Evolutionary conservation across 53 echinoderm and acorn worm species (phyloP).

Genomic region (Glandiceps talaboti): DNA sequence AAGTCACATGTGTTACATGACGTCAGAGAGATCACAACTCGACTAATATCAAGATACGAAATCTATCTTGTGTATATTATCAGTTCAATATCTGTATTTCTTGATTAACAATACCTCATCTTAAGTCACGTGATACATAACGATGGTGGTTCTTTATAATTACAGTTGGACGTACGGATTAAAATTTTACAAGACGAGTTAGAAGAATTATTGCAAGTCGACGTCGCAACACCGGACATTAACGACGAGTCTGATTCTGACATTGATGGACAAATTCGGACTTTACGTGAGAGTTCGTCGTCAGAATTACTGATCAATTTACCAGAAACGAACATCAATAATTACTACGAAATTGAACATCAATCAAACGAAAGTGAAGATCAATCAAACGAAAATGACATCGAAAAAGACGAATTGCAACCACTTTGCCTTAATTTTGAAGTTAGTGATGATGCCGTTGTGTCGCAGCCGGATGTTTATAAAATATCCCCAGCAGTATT

Average conservation of each 20-base stretch:
- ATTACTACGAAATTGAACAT: background rate
- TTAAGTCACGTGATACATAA: too few relatives aligned
- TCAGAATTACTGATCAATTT: background rate
- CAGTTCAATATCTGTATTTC: too few relatives aligned
- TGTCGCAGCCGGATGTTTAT: background rate
- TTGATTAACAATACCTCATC: too few relatives aligned
- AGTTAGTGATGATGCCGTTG: background rate
- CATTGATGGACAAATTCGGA: background rate
- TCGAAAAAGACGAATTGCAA: background rate
- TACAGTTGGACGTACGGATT: background rate
- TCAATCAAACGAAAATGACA: background rate
- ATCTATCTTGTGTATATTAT: too few relatives aligned
- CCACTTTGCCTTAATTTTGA: background rate
- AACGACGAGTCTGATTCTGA: background rate
- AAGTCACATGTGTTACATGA: too few relatives aligned
- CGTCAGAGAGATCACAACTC: too few relatives aligned
- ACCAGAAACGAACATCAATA: background rate
- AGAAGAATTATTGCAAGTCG: background rate
- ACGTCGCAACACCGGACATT: background rate
- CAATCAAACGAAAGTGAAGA: too few relatives aligned
- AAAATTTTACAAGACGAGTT: background rate
- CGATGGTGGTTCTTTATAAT: background rate
- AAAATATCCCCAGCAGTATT: background rate
- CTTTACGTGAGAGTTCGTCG: background rate
- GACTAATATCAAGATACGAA: too few relatives aligned